Percentiles rank a stretch among this genome's conserved stretches.
phyloP scores from a whole-genome alignment of 2,797 vertebrate species.

The Pseudomugil tenellus region DNA sequence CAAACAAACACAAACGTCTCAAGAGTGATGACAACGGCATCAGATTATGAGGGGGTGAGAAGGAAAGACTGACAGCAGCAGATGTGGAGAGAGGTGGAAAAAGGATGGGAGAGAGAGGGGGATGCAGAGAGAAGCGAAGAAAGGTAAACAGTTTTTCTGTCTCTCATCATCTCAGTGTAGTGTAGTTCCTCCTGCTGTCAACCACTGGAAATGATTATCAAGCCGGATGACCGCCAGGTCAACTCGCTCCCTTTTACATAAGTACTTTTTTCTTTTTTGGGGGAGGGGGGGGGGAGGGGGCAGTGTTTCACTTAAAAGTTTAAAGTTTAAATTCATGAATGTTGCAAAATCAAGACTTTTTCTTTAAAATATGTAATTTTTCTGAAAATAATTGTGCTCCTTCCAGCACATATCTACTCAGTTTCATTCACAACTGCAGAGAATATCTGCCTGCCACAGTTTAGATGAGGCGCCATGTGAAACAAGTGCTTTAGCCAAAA shows the following conservation, averaged over 20 bases:
- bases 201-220: conserved; percentile 67
- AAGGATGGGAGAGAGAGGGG: conserved; percentile 11
- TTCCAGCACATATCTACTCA: not conserved
- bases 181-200: conserved; percentile 72
- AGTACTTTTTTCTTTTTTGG: not conserved
- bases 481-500: conserved; percentile 30
- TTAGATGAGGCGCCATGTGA: conserved; percentile 37
- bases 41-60: conserved; percentile 75
- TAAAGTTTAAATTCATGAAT: not conserved
- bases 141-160: conserved; percentile 64
- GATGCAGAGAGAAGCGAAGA: conserved; percentile 37
- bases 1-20: conserved; percentile 63
- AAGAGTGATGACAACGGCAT: conserved; percentile 52
- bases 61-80: conserved; percentile 67
- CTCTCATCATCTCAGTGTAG: conserved; percentile 60
- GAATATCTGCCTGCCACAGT: conserved; percentile 35
- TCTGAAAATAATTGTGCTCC: not conserved
- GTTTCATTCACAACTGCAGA: conserved; percentile 6
- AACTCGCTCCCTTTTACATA: conserved; percentile 34
- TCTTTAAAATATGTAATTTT: not conserved
- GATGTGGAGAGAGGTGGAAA: conserved; percentile 22
- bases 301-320: conserved; percentile 15
- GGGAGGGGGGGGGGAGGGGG: too few relatives aligned
- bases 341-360: conserved; percentile 7
- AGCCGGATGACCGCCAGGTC: conserved; percentile 59